Evolutionary conservation across 2,888 invertebrate species (phyloP).

Genomic region (Rhagonycha fulva): DNA sequence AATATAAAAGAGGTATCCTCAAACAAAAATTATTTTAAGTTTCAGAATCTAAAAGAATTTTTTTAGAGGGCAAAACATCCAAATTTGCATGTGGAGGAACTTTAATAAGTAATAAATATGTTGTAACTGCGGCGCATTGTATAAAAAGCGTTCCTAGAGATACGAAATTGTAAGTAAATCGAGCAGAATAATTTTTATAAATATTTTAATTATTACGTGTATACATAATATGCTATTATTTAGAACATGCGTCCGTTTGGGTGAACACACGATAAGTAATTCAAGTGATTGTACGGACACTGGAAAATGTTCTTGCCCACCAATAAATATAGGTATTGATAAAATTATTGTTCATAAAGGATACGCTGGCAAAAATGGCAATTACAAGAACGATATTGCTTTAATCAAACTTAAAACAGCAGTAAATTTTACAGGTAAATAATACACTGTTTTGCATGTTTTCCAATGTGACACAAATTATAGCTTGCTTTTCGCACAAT

Average conservation of each 20-base stretch:
- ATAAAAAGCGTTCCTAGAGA: slow-evolving; percentile 65
- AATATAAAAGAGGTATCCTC: slow-evolving; percentile 67
- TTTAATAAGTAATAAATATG: slow-evolving; percentile 67
- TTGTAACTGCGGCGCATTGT: slow-evolving; percentile 78
- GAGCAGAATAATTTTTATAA: too few relatives aligned
- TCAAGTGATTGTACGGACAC: slow-evolving; percentile 60
- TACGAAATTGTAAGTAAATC: slow-evolving; percentile 64
- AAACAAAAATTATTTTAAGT: neutral
- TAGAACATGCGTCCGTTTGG: slow-evolving; percentile 49
- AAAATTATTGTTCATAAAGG: neutral
- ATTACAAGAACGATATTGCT: slow-evolving; percentile 66
- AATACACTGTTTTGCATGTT: too few relatives aligned
- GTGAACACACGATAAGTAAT: slow-evolving; percentile 64
- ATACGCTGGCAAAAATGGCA: neutral
- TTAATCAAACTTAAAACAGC: slow-evolving; percentile 63
- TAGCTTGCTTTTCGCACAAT: too few relatives aligned
- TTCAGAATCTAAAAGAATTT: neutral
- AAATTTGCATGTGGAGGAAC: slow-evolving; percentile 73
- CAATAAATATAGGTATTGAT: neutral
- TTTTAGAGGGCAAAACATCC: slow-evolving; percentile 59
- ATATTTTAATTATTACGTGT: too few relatives aligned
- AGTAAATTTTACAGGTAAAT: slow-evolving; percentile 60
- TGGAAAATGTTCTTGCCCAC: neutral
- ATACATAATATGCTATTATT: neutral
- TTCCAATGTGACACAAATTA: too few relatives aligned